phyloP scores from a whole-genome alignment of 2,797 vertebrate species.

The Melanotaenia parkinsoni region DNA sequence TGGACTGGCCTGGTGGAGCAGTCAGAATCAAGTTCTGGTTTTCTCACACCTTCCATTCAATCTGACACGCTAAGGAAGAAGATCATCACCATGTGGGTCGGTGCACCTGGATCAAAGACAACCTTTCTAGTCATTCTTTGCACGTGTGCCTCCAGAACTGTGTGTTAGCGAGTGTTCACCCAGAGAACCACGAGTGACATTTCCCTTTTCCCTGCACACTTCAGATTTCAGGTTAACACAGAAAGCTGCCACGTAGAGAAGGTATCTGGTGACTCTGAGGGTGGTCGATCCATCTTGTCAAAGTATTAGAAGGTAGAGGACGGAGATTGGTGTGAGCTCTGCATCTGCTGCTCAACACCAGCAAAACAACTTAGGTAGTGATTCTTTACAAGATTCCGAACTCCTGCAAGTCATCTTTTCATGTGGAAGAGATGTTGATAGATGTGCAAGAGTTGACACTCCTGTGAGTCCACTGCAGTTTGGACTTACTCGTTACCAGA shows the following conservation, averaged over 20 bases:
- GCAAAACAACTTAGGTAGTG: background rate
- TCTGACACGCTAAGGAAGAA: background rate
- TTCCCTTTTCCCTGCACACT: background rate
- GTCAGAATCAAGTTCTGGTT: background rate
- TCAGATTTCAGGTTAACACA: constrained; percentile 1
- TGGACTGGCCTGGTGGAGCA: background rate
- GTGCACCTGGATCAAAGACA: constrained; percentile 4
- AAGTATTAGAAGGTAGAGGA: background rate
- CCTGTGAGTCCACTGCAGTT: no score
- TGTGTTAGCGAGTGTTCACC: background rate
- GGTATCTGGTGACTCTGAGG: background rate
- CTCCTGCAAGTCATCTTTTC: background rate
- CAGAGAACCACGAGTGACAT: background rate
- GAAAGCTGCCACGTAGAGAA: constrained; percentile 6
- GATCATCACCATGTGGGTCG: background rate
- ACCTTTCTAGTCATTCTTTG: constrained; percentile 4
- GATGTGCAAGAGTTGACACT: background rate
- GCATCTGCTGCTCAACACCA: no score
- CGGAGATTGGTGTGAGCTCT: no score
- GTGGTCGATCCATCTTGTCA: constrained; percentile 3
- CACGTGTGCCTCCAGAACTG: background rate
- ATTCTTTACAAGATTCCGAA: background rate
- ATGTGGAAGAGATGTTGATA: background rate
- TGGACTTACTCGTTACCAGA: background rate
- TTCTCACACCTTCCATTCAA: background rate